phyloP scores from a whole-genome alignment of 2,888 invertebrate species.

The Uropetala carovei region DNA sequence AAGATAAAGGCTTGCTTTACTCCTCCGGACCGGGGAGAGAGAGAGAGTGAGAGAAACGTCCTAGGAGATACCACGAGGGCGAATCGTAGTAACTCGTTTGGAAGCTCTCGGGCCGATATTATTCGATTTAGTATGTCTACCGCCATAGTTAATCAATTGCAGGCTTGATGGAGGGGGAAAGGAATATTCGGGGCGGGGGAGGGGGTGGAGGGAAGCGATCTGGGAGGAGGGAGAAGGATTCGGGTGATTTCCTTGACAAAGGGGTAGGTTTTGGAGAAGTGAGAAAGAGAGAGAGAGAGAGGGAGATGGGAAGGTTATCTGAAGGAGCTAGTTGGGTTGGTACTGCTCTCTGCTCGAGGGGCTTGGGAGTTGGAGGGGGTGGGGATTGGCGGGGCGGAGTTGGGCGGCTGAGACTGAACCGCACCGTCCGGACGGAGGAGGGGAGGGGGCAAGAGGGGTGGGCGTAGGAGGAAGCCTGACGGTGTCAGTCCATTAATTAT shows the following conservation, averaged over 20 bases:
- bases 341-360: neutral
- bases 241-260: constrained; percentile 4
- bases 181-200: neutral
- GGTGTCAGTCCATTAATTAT: constrained; percentile 62
- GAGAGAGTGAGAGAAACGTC: no score
- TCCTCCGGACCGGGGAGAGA: neutral
- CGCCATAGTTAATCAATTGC: constrained; percentile 42
- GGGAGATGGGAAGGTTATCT: neutral
- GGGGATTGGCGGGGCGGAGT: neutral
- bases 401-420: neutral
- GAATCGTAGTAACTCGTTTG: neutral
- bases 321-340: constrained; percentile 22
- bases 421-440: neutral
- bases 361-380: neutral
- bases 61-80: no score
- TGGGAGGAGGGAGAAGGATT: neutral
- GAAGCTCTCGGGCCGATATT: neutral
- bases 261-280: neutral
- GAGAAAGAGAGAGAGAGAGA: neutral
- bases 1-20: neutral
- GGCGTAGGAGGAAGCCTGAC: constrained; percentile 23
- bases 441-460: neutral
- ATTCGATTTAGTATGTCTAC: constrained; percentile 18
- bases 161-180: neutral
- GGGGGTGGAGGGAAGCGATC: neutral